phyloP scores from a whole-genome alignment of 2,888 invertebrate species.

The Amphipyra berbera region DNA sequence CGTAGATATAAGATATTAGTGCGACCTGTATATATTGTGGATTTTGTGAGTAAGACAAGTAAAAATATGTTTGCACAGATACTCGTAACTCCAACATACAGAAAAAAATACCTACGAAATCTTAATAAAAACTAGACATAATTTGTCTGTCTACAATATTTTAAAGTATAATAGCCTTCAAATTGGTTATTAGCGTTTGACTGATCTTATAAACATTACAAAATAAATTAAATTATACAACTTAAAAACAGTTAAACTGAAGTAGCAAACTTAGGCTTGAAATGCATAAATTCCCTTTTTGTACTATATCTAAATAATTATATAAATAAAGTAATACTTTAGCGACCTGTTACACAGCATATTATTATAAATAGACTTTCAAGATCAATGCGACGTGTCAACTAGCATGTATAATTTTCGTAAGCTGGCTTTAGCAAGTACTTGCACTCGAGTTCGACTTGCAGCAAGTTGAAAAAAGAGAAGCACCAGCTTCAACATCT shows the following conservation, averaged over 20 bases:
- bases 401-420: background rate
- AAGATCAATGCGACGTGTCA: too few relatives aligned
- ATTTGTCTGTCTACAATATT: background rate
- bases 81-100: slow-evolving; percentile 1
- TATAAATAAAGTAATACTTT: slow-evolving; percentile 50
- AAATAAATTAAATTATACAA: slow-evolving; percentile 47
- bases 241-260: slow-evolving; percentile 29
- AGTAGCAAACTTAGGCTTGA: slow-evolving; percentile 30
- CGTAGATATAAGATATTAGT: background rate
- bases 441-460: background rate
- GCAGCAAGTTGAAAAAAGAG: too few relatives aligned
- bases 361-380: background rate
- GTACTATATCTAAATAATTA: slow-evolving; percentile 50
- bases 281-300: slow-evolving; percentile 50
- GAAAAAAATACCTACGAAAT: slow-evolving; percentile 14
- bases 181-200: slow-evolving; percentile 31
- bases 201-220: slow-evolving; percentile 33
- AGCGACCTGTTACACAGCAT: slow-evolving; percentile 20
- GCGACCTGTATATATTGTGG: background rate
- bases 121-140: slow-evolving; percentile 9
- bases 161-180: slow-evolving; percentile 15
- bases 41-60: background rate
- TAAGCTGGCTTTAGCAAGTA: background rate
- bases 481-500: too few relatives aligned
- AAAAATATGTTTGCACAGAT: slow-evolving; percentile 19